Evolutionary conservation across 2,888 invertebrate genomes (phyloP).

Genomic region (Phorcus lineatus): DNA sequence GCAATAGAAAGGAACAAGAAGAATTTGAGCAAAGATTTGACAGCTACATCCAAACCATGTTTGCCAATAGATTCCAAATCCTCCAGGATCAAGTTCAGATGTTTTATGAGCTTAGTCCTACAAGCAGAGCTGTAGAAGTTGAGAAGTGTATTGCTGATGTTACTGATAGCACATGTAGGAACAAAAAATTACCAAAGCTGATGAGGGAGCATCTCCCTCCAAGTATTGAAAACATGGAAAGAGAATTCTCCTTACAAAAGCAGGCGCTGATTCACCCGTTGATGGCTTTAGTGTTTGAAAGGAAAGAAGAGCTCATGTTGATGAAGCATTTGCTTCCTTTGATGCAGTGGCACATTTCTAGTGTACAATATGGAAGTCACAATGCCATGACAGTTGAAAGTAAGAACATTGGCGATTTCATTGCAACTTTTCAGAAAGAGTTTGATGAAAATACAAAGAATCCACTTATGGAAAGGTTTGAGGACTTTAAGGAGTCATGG

Average conservation of each 20-base stretch:
- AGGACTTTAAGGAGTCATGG: slow-evolving; percentile 16
- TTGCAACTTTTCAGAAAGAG: not conserved
- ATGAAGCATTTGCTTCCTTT: not conserved
- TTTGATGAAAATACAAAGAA: not conserved
- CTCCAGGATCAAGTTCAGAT: not conserved
- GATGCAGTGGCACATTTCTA: slow-evolving; percentile 21
- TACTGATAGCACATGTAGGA: not conserved
- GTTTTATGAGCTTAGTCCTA: not conserved
- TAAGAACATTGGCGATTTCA: slow-evolving; percentile 8
- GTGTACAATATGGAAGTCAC: not conserved
- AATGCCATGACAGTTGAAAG: not conserved
- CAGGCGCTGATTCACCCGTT: not conserved
- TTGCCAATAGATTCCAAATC: not conserved
- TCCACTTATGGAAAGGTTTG: not conserved
- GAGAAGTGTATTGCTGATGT: not conserved
- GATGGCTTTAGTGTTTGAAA: slow-evolving; percentile 21
- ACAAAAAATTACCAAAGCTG: slow-evolving; percentile 2
- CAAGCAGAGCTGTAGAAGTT: not conserved
- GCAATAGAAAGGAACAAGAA: not conserved
- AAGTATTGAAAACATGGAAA: slow-evolving; percentile 18
- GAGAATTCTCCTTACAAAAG: not conserved
- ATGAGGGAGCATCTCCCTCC: not conserved
- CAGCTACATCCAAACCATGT: not conserved
- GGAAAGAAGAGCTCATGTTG: not conserved
- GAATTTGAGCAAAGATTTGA: slow-evolving; percentile 7